A percentile compares a stretch with the other conserved stretches of the same genome.
These are phyloP conservation scores for Drosophila dives DNA, from an alignment of 2,888 invertebrate genomes.

Conservation along the genomic window DNA sequence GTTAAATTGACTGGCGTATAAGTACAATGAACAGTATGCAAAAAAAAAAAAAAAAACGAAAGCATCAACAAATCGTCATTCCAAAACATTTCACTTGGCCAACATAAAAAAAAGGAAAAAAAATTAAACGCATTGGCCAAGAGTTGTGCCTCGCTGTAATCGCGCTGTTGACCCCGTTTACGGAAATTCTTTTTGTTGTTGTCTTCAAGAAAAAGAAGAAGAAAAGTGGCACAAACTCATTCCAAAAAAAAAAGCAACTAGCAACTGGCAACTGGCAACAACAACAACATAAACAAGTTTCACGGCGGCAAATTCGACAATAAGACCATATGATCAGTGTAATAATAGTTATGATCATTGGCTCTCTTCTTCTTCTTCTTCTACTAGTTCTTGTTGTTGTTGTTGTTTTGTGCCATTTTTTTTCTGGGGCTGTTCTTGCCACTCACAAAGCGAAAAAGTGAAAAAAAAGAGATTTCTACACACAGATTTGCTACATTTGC, in stretches of 20 bases:
- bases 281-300: constrained; percentile 69
- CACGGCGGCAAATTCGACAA: constrained; percentile 71
- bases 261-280: constrained; percentile 23
- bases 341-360: constrained; percentile 77
- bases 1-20: constrained; percentile 8
- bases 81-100: constrained; percentile 46
- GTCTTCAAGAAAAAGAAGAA: constrained; percentile 35
- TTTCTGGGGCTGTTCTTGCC: constrained; percentile 27
- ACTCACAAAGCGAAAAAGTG: constrained; percentile 17
- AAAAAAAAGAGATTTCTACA: constrained; percentile 38
- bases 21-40: constrained; percentile 28
- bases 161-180: constrained; percentile 71
- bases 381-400: constrained; percentile 8
- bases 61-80: constrained; percentile 26
- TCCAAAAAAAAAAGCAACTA: constrained; percentile 40
- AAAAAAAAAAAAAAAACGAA: constrained; percentile 13
- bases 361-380: constrained; percentile 29
- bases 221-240: constrained; percentile 77
- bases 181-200: constrained; percentile 55
- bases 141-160: constrained; percentile 36
- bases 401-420: constrained; percentile 2
- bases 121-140: constrained; percentile 47
- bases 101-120: constrained; percentile 2
- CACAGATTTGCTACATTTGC: constrained; percentile 41
- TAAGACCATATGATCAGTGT: constrained; percentile 77